Evolutionary conservation across 2,113 vertebrate genomes (phyloP), one percentile per base, ranked within the genome.

Genomic region (Cervus canadensis): DNA sequence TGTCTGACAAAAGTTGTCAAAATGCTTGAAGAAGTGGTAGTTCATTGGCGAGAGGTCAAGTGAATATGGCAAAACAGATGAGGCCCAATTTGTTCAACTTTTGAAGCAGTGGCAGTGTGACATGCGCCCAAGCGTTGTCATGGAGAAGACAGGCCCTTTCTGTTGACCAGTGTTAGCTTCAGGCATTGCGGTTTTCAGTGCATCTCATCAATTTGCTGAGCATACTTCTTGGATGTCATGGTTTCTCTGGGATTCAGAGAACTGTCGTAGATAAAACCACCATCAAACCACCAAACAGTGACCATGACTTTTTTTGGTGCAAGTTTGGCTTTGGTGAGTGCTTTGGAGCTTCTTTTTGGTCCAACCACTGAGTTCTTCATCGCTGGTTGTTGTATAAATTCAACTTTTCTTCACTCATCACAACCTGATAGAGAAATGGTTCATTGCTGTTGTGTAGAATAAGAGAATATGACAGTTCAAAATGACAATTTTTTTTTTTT

Each of bases 81-180:
- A 74, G 11, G 21, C 36, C 21, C 71, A 74, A 25, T 25, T 43
- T 43, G 36, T 74, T 43, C 36, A 14, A 3, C 36, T 14, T 59
- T 59, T 74, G 36, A 43, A 74, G 71, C 21, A 14, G 19, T 25
- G 11, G 21, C 7, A 25, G 2, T 74, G 36, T 11, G 23, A 14
- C 11, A 30, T 25, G 36, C 5, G 1, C 36, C 14, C 13, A 5
- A 43, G 2, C 12, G 0, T 43, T 43, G 71, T 40, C 36, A 4
- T 43, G 12, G 36, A 43, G 71, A 76, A 76, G 36, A 43, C 2
- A 36, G 5, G 1, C 23, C 12, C 13, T 26, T 76, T 43, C 36
- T 76, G 36, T 43, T 26, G 36, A 7, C 71, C 36, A 76, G 1
- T 26, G 71, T 26, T 23, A 33, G 23, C 36, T 43, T 3, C 71